phyloP scores from a whole-genome alignment of 2,113 vertebrate genomes.

The Meriones unguiculatus region DNA sequence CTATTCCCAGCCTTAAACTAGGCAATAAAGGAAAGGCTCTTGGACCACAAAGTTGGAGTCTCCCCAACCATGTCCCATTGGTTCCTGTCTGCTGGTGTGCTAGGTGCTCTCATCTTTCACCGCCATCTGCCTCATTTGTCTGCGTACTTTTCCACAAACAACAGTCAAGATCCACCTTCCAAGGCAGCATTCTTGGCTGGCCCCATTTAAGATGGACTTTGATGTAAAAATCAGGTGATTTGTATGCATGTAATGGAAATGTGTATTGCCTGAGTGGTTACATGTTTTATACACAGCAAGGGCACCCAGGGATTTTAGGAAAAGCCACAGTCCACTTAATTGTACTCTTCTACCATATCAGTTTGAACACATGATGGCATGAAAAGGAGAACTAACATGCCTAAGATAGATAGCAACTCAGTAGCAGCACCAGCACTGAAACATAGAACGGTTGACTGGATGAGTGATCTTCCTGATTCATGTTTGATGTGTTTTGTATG shows the following conservation, averaged over 20 bases:
- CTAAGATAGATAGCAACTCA: background rate
- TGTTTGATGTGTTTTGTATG: background rate
- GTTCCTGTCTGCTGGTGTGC: slow-evolving; percentile 35
- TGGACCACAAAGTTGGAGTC: slow-evolving; percentile 32
- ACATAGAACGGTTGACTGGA: background rate
- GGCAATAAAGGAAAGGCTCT: slow-evolving; percentile 50
- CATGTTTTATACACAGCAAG: background rate
- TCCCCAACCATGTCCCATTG: background rate
- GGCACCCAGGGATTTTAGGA: background rate
- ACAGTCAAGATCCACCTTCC: background rate
- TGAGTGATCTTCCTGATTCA: background rate
- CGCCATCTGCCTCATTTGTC: background rate
- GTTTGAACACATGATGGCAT: background rate
- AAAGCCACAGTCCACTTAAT: background rate
- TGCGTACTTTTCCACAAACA: background rate
- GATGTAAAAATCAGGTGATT: slow-evolving; percentile 3
- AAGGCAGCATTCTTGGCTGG: background rate
- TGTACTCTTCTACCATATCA: background rate
- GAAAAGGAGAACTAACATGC: background rate
- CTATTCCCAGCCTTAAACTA: slow-evolving; percentile 49
- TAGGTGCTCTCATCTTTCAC: slow-evolving; percentile 1
- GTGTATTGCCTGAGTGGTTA: background rate
- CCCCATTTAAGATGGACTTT: background rate
- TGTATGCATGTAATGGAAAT: background rate
- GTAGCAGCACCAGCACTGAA: background rate